Evolutionary conservation across 2,888 invertebrate genomes (phyloP), one percentile per base, ranked within the genome.

Genomic region (Leucoptera coffeella): DNA sequence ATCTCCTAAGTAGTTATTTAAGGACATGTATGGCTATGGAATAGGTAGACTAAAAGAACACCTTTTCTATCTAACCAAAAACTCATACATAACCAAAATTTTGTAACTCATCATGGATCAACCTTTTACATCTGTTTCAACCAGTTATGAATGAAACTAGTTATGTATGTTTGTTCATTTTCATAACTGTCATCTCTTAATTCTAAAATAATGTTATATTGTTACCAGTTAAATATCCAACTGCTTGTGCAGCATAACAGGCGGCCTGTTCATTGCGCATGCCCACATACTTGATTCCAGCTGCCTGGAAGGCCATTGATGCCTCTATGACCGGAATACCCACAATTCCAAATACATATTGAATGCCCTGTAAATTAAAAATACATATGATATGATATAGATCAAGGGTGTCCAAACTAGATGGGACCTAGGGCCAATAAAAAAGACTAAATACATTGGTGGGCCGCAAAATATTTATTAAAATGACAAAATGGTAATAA

Each of bases 231-330:
- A 96, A 67, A 47, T 89, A 96, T 4, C 95, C 96, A 43, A 94
- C 85, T 4, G 93, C 95, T 58, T 95, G 95, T 8, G 96, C 96
- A 12, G 96, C 96, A 57, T 97, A 97, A 38, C 90, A 90, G 2
- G 96, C 96, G 0, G 96, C 85, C 56, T 97, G 96, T 55, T 97
- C 96, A 71, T 97, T 97, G 32, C 96, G 75, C 86, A 96, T 95
- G 13, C 93, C 96, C 38, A 96, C 76, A 55, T 86, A 97, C 44
- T 87, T 83, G 6, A 96, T 75, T 3, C 95, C 95, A 8, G 76
- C 85, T 28, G 78, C 76, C 74, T 96, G 96, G 38, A 90, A 77
- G 4, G 89, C 89, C 69, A 92, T 69, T 4, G 91, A 86, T 14
- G 95, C 76, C 51, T 96, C 96, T 34, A 96, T 85, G 2, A 97